phyloP scores from a whole-genome alignment of 2,888 invertebrate species.

The Drosophila affinis region DNA sequence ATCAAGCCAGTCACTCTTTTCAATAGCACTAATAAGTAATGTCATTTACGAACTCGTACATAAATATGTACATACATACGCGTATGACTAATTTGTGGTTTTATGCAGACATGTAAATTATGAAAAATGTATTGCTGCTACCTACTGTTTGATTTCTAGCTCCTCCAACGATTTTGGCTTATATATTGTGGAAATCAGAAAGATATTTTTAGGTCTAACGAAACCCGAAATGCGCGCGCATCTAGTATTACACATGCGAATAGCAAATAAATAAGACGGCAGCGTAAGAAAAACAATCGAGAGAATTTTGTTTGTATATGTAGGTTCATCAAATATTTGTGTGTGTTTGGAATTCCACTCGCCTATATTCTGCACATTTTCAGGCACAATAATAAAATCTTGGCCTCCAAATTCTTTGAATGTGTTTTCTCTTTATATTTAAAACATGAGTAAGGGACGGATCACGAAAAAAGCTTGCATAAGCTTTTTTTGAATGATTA shows the following conservation, averaged over 20 bases:
- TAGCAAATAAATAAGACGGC: constrained; percentile 26
- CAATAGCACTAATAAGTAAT: neutral
- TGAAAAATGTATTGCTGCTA: constrained; percentile 27
- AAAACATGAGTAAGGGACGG: constrained; percentile 25
- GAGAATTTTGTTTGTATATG: constrained; percentile 27
- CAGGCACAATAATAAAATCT: constrained; percentile 37
- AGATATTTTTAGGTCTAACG: constrained; percentile 71
- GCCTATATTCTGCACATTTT: constrained; percentile 34
- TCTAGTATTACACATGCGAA: constrained; percentile 74
- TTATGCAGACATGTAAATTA: constrained; percentile 33
- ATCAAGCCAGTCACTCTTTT: neutral
- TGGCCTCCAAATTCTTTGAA: constrained; percentile 36
- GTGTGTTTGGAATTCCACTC: constrained; percentile 47
- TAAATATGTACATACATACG: neutral
- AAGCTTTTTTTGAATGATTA: neutral
- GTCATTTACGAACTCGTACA: neutral
- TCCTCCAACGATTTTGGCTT: constrained; percentile 41
- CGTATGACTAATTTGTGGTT: neutral
- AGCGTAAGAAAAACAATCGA: constrained; percentile 24
- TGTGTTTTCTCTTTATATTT: constrained; percentile 27
- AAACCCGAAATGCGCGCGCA: constrained; percentile 79
- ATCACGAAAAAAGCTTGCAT: constrained; percentile 14
- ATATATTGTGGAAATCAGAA: constrained; percentile 71
- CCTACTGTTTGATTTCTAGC: constrained; percentile 33
- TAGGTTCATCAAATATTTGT: constrained; percentile 42